phyloP scores from a whole-genome alignment of 2,113 vertebrate genomes.

The Willisornis vidua region DNA sequence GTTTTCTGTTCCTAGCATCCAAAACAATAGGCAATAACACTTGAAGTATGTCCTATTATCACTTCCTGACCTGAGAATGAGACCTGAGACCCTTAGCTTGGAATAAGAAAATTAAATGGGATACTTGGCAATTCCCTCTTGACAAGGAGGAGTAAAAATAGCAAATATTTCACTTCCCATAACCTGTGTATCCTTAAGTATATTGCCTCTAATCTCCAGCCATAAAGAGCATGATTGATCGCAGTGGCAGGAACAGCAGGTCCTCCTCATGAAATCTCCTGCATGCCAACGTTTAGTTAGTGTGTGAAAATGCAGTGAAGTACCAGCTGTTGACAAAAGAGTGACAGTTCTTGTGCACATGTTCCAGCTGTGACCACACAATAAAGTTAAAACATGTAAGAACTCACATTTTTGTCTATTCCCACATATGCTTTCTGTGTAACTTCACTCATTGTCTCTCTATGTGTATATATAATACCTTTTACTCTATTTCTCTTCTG shows the following conservation, averaged over 20 bases:
- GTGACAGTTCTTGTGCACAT: background rate
- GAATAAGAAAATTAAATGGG: background rate
- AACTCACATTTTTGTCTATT: background rate
- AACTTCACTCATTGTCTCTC: slow-evolving; percentile 10
- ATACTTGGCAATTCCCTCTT: background rate
- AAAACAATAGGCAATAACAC: background rate
- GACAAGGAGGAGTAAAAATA: background rate
- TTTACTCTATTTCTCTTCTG: background rate
- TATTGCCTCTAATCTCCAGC: background rate
- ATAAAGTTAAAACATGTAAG: background rate
- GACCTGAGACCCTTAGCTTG: background rate
- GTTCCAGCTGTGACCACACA: slow-evolving; percentile 14
- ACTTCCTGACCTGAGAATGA: background rate
- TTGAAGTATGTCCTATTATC: background rate
- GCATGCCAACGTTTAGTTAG: background rate
- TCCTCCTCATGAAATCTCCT: slow-evolving; percentile 7
- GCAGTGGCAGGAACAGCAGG: background rate
- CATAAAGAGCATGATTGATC: background rate
- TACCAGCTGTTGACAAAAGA: slow-evolving; percentile 13
- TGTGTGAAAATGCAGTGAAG: background rate
- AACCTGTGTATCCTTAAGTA: background rate
- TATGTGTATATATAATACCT: background rate
- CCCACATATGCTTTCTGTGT: background rate
- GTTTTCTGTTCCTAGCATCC: background rate
- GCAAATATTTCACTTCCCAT: background rate